Percentiles rank a stretch among this genome's conserved stretches.
phyloP scores from a whole-genome alignment of 2,113 vertebrate genomes.

The Lynx canadensis region DNA sequence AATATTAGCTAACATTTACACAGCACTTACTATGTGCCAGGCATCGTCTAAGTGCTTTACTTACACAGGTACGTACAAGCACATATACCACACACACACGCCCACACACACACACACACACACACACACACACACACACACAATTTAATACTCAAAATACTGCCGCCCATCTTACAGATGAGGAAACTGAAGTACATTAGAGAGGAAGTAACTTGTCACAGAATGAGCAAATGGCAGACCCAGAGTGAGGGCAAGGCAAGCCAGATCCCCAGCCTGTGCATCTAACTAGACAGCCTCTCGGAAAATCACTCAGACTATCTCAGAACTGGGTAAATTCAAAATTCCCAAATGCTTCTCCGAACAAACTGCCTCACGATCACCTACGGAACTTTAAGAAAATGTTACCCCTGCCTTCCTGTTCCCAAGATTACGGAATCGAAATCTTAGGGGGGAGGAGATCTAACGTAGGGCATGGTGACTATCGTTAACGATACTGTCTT shows the following conservation, averaged over 20 bases:
- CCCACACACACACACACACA: no score
- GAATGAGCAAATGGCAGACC: not conserved
- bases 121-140: no score
- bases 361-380: not conserved
- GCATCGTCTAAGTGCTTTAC: not conserved
- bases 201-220: not conserved
- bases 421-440: not conserved
- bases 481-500: fast-evolving
- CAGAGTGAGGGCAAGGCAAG: not conserved
- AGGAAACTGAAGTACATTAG: not conserved
- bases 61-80: fast-evolving
- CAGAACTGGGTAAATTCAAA: not conserved
- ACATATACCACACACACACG: fast-evolving
- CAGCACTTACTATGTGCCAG: not conserved
- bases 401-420: no score
- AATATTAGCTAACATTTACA: not conserved
- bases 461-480: not conserved
- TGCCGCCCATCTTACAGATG: not conserved
- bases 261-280: not conserved
- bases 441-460: fast-evolving
- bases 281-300: not conserved
- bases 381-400: not conserved
- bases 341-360: not conserved
- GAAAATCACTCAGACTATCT: not conserved
- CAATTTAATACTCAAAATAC: not conserved